These are phyloP conservation scores for Cerceris ruficornis DNA, from an alignment of 2,888 invertebrate species.

Conservation along the genomic window DNA sequence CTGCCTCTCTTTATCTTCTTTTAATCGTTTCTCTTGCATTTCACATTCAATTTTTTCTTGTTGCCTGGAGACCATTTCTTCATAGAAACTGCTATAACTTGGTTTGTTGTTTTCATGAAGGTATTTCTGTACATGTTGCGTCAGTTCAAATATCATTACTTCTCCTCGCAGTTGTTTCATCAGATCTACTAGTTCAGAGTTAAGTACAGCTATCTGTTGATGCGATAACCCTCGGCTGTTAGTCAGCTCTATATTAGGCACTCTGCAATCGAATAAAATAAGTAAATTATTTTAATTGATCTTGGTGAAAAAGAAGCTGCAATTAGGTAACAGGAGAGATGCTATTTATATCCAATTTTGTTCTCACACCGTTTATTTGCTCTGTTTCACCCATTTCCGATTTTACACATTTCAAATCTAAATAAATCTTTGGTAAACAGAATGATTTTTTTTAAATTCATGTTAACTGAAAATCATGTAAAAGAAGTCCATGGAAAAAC, in stretches of 20 bases:
- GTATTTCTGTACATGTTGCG: slow-evolving; percentile 90
- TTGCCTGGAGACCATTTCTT: slow-evolving; percentile 92
- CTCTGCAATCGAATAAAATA: slow-evolving; percentile 79
- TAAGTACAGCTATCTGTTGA: slow-evolving; percentile 85
- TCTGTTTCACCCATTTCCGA: no score
- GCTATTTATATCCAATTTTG: no score
- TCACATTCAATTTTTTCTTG: slow-evolving; percentile 86
- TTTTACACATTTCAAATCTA: no score
- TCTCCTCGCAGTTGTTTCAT: slow-evolving; percentile 86
- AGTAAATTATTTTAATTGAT: no score
- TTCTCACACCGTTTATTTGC: no score
- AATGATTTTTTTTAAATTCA: no score
- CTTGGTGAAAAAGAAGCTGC: no score
- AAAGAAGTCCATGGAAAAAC: no score
- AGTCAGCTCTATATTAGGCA: slow-evolving; percentile 87
- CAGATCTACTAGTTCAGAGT: slow-evolving; percentile 84
- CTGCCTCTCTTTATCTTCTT: slow-evolving; percentile 84
- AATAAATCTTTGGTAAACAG: no score
- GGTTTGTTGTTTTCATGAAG: slow-evolving; percentile 92
- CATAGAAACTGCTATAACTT: slow-evolving; percentile 91
- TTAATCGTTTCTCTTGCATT: slow-evolving; percentile 85
- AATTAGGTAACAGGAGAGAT: no score
- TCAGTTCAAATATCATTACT: slow-evolving; percentile 93
- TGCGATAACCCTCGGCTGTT: slow-evolving; percentile 92
- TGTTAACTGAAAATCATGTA: no score